Conservation (phyloP, 2,888 invertebrate genomes). For the Leptothorax acervorum region DNA sequence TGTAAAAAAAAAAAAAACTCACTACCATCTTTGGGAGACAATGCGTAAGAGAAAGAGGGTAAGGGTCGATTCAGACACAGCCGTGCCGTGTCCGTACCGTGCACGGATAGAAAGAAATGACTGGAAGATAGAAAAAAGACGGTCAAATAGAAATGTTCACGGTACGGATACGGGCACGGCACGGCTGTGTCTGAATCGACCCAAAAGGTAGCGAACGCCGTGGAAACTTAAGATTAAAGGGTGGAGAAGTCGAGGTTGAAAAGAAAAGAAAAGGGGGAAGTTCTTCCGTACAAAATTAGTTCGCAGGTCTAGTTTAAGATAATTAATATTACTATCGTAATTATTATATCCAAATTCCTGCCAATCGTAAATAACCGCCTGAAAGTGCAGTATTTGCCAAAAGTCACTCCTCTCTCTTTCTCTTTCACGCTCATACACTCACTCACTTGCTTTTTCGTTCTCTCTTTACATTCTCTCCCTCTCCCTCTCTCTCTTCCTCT, state of each 20-base stretch:
- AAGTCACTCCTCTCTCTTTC: constrained; percentile 54
- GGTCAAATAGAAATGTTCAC: too few relatives aligned
- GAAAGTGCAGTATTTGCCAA: constrained; percentile 58
- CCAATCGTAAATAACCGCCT: constrained; percentile 68
- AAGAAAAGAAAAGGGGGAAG: constrained; percentile 38
- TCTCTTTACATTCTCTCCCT: constrained; percentile 55
- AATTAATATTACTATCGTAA: constrained; percentile 71
- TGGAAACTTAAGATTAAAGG: constrained; percentile 44
- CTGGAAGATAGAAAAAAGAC: too few relatives aligned
- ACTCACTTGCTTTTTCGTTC: constrained; percentile 50
- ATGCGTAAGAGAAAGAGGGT: constrained; percentile 70
- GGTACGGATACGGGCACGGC: too few relatives aligned
- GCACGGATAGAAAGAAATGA: too few relatives aligned
- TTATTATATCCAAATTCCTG: constrained; percentile 69
- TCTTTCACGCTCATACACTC: constrained; percentile 14
- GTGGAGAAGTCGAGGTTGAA: constrained; percentile 35
- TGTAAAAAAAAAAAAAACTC: constrained; percentile 71
- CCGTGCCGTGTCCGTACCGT: too few relatives aligned
- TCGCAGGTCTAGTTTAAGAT: constrained; percentile 64
- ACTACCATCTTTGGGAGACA: constrained; percentile 83
- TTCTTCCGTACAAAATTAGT: constrained; percentile 71
- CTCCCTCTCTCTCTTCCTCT: constrained; percentile 51
- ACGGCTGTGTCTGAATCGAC: too few relatives aligned
- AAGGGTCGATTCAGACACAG: background rate
- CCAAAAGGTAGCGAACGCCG: constrained; percentile 37